These are phyloP conservation scores for Tenthredo distinguenda DNA, from an alignment of 2,888 invertebrate genomes.

Conservation along the genomic window DNA sequence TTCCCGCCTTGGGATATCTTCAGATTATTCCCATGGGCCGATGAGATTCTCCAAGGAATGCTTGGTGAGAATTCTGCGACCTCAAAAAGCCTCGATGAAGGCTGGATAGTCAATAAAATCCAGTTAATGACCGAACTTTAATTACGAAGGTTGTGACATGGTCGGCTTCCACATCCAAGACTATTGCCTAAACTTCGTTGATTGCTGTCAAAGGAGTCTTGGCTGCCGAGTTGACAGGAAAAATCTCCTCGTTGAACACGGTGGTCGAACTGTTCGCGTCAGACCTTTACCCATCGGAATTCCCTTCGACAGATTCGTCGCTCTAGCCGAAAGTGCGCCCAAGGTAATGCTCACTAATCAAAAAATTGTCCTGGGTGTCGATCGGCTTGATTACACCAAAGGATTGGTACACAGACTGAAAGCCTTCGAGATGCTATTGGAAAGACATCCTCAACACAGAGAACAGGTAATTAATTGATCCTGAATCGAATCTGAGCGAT, in stretches of 20 bases:
- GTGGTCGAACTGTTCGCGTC: constrained; percentile 91
- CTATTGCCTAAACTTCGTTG: constrained; percentile 94
- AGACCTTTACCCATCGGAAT: constrained; percentile 94
- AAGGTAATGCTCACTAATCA: constrained; percentile 85
- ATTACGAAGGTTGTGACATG: constrained; percentile 88
- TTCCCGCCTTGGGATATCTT: constrained; percentile 97
- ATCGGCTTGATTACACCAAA: constrained; percentile 94
- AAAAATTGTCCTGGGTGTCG: constrained; percentile 92
- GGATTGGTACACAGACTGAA: constrained; percentile 91
- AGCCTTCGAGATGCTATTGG: constrained; percentile 90
- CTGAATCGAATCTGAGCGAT: not conserved
- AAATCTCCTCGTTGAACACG: constrained; percentile 91
- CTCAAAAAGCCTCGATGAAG: not conserved
- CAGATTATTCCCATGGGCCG: constrained; percentile 94
- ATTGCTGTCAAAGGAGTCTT: constrained; percentile 92
- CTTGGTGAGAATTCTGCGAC: constrained; percentile 80
- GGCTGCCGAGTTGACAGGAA: constrained; percentile 94
- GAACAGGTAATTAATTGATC: constrained; percentile 82
- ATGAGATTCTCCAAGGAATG: constrained; percentile 95
- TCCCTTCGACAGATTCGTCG: constrained; percentile 92
- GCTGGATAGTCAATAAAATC: not conserved
- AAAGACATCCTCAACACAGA: constrained; percentile 91
- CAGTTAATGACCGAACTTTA: not conserved
- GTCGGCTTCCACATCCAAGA: constrained; percentile 96
- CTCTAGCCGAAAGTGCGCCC: constrained; percentile 86